phyloP scores from a whole-genome alignment of 2,888 invertebrate species.

The Polydesmus complanatus region DNA sequence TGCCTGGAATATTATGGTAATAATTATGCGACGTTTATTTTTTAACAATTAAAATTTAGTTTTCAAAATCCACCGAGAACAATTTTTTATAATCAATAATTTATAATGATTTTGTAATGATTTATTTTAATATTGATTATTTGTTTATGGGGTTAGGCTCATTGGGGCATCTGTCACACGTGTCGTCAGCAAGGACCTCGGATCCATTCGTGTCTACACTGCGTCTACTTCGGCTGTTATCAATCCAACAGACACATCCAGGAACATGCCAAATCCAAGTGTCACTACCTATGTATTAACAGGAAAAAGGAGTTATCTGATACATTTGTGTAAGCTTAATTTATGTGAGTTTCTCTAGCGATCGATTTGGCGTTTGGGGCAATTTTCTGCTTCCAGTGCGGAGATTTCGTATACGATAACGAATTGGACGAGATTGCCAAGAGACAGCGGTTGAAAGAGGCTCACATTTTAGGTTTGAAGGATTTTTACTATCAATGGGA shows the following conservation, averaged over 20 bases:
- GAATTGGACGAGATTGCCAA: constrained; percentile 41
- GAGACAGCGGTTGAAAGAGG: constrained; percentile 25
- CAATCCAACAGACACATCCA: constrained; percentile 53
- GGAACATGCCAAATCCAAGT: constrained; percentile 64
- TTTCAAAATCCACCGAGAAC: no score
- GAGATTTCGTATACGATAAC: constrained; percentile 80
- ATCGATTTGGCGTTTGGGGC: constrained; percentile 79
- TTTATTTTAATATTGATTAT: not conserved
- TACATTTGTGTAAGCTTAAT: constrained; percentile 8
- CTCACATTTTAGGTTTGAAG: constrained; percentile 26
- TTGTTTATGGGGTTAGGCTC: constrained; percentile 45
- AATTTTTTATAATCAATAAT: not conserved
- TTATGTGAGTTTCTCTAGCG: constrained; percentile 36
- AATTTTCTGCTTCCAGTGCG: constrained; percentile 75
- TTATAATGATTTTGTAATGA: not conserved
- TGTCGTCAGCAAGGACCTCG: constrained; percentile 67
- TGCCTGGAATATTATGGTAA: no score
- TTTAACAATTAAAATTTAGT: no score
- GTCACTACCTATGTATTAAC: constrained; percentile 55
- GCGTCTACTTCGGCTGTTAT: constrained; percentile 87
- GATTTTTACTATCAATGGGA: constrained; percentile 57
- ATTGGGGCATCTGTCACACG: constrained; percentile 64
- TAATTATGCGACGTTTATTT: no score
- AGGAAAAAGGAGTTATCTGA: not conserved
- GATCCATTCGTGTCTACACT: constrained; percentile 48